Percentiles rank a stretch among this genome's conserved stretches.
These are phyloP conservation scores for Macroglossus sobrinus DNA, from an alignment of 2,113 vertebrate genomes.

Conservation along the genomic window DNA sequence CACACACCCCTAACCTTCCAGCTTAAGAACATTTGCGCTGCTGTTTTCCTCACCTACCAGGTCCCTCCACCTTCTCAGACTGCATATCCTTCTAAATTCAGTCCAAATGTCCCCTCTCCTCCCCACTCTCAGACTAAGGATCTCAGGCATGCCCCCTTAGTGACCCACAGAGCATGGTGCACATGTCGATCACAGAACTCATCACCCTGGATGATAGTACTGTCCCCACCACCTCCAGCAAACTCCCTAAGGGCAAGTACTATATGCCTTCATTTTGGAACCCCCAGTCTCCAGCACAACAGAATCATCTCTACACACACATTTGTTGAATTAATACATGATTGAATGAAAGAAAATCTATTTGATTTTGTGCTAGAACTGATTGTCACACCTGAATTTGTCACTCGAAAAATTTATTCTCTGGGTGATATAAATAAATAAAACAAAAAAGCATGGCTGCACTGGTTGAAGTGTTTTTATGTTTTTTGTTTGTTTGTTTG, in stretches of 20 bases:
- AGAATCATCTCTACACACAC: not conserved
- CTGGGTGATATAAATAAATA: not conserved
- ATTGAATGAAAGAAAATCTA: not conserved
- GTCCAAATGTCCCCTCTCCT: not conserved
- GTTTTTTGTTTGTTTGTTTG: not conserved
- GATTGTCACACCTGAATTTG: not conserved
- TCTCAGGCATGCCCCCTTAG: not conserved
- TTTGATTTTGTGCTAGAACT: not conserved
- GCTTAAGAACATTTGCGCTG: not conserved
- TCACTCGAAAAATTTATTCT: slow-evolving; percentile 2
- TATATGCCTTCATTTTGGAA: not conserved
- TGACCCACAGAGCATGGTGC: rapidly evolving
- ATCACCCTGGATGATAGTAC: not conserved
- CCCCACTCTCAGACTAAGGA: not conserved
- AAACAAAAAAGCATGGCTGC: not conserved
- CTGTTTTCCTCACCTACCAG: not conserved
- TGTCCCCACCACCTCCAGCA: not conserved
- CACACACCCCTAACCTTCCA: not conserved
- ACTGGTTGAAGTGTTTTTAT: not conserved
- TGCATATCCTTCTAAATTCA: not conserved
- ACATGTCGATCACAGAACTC: not conserved
- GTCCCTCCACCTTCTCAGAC: not conserved
- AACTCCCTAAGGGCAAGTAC: not conserved
- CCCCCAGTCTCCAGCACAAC: not conserved
- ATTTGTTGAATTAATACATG: not conserved